A percentile compares a stretch with the other conserved stretches of the same genome.
Evolutionary conservation across 2,797 vertebrate genomes (phyloP).

Genomic region (Dendrocincla fuliginosa): DNA sequence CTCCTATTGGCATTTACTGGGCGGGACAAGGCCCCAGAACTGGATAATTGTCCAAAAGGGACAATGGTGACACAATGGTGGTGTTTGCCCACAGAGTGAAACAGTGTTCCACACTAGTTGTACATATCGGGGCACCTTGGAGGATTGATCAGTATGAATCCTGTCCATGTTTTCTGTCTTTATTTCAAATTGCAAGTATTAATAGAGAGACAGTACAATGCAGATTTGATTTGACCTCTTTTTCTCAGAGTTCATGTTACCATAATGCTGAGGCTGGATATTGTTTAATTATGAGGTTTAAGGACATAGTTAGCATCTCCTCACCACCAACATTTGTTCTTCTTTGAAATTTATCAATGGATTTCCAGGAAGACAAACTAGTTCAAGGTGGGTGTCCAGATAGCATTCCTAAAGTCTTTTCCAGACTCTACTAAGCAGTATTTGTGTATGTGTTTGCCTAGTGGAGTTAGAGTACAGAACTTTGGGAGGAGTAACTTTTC

Average conservation of each 20-base stretch:
- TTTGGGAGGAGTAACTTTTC: neutral
- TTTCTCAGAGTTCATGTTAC: neutral
- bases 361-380: neutral
- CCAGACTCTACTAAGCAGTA: neutral
- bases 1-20: neutral
- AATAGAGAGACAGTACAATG: neutral
- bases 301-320: neutral
- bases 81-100: neutral
- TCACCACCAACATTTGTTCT: neutral
- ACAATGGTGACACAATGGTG: neutral
- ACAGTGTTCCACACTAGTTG: neutral
- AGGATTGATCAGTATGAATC: neutral
- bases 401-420: neutral
- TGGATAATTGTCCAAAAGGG: neutral
- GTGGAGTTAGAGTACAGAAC: neutral
- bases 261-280: neutral
- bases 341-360: neutral
- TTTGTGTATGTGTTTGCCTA: neutral
- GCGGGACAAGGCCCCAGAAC: rapidly evolving
- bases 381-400: neutral
- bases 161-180: neutral
- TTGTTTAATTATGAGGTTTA: neutral
- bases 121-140: neutral
- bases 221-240: neutral
- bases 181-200: neutral